Evolutionary conservation across 92 coral and sea anemone genomes (phyloP).

Genomic region (Epizoanthus illoricatus): DNA sequence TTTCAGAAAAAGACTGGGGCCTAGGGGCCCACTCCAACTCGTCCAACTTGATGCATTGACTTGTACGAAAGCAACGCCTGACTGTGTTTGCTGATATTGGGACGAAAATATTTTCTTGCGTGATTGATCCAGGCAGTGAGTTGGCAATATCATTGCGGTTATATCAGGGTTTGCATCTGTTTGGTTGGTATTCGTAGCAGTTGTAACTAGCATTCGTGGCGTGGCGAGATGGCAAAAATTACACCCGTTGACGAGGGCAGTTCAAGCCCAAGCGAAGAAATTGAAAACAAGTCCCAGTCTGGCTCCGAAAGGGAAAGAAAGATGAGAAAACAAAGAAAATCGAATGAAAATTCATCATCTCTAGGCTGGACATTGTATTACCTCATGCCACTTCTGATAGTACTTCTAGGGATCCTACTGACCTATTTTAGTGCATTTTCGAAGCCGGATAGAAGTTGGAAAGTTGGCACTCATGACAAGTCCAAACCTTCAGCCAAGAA

Average conservation of each 20-base stretch:
- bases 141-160: not conserved
- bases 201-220: not conserved
- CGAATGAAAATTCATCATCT: slow-evolving; percentile 10
- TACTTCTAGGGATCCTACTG: slow-evolving; percentile 48
- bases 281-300: not conserved
- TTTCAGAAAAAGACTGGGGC: slow-evolving; percentile 15
- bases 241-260: not conserved
- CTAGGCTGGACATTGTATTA: slow-evolving; percentile 44
- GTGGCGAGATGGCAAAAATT: slow-evolving; percentile 9
- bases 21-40: slow-evolving; percentile 1
- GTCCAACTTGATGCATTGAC: not conserved
- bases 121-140: not conserved
- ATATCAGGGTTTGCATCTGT: not conserved
- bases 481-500: slow-evolving; percentile 31
- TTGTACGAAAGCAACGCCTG: not conserved
- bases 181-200: not conserved
- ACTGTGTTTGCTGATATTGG: slow-evolving; percentile 12
- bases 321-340: slow-evolving; percentile 37
- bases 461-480: slow-evolving; percentile 1
- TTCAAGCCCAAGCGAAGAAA: not conserved
- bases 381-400: slow-evolving; percentile 54
- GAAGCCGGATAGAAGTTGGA: not conserved
- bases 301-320: not conserved
- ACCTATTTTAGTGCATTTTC: slow-evolving; percentile 36
- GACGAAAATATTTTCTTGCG: not conserved